Base-by-base conservation (phyloP, 2,113 vertebrate species). In the Balaenoptera acutorostrata region DNA sequence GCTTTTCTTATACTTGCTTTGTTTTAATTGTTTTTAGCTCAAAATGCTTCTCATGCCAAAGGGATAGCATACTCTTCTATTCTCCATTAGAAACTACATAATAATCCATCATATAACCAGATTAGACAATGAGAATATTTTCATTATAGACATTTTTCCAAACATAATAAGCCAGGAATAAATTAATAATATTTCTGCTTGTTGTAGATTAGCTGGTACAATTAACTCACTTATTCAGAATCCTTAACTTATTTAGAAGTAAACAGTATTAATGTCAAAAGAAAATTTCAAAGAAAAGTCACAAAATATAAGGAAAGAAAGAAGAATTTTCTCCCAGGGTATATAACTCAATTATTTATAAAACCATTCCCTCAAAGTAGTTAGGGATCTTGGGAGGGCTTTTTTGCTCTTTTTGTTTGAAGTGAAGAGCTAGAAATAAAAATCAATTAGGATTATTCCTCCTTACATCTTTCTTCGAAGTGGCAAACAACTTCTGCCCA, bases 271-370 rank as follows among this genome's bases (percentile, higher is more conserved):
- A 83, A 68, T 72, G 3, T 33, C 46, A 81, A 95, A 91, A 72
- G 5, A 87, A 78, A 85, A 57, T 63, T 39, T 90, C 33, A 85
- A 88, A 94, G 46, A 63, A 57, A 82, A 63, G 5, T 39, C 12
- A 33, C n/a, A 90, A 66, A 52, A 52, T 44, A n/a, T 41, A 69
- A 66, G 5, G 8, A 80, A 41, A 88, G 11, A 44, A 74, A 64
- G 20, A 77, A 61, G 2, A 78, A 44, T 74, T 92, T 95, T 39
- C 41, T 87, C 14, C 20, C 29, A 63, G 3, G 39, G 6, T 68
- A 88, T 63, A 8, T 59, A 71, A 75, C 15, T 95, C 68, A 96
- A 82, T 97, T 95, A 93, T 90, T 96, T 92, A 89, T 96, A 66
- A 92, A 81, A 64, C 4, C 1, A 78, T 93, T 63, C 14, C 2